Base-by-base conservation (phyloP, 2,113 vertebrate genomes). In the Naja naja region DNA sequence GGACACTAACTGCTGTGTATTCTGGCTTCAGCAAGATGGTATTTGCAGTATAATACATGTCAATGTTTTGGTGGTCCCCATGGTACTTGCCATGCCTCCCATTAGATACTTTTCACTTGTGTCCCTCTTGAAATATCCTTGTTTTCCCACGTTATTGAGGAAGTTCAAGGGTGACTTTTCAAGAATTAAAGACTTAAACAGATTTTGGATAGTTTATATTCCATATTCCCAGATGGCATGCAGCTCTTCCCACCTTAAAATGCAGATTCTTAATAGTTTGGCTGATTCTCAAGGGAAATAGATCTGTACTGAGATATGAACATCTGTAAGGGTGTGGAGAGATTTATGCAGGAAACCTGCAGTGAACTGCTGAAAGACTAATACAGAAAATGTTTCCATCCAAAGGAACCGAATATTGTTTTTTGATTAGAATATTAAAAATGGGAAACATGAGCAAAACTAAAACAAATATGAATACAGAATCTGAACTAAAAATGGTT, bases 291-390 rank as follows among this genome's bases (percentile, higher is more conserved):
- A 52, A 89, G 93, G 91, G 91, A 91, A 89, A 90, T 20, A 1
- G 53, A 2, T 53, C 14, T 93, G 18, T 94, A 90, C 74, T 88
- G 85, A 91, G 0, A 89, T 87, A 85, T 0, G 58, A 91, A 56
- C 58, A 90, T 94, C 91, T 91, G 39, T 56, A 91, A 90, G 60
- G 87, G 14, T 4, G 20, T 81, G n/a, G 58, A 39, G 34, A 92
- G 90, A 89, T 89, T 74, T 92, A 25, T 87, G 60, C 85, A 94
- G 94, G 88, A 95, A 96, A 91, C 56, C 88, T n/a, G 91, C 34
- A 93, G 69, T 18, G 60, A 10, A 34, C 60, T 94, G 30, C 53
- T 94, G 87, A 52, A 93, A 91, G 34, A 85, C 56, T 45, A 88
- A 11, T 55, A 16, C 2, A 30, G 89, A 64, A 34, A 47, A 30